These are phyloP conservation scores for Sander lucioperca DNA, from an alignment of 2,113 vertebrate species.

Conservation along the genomic window DNA sequence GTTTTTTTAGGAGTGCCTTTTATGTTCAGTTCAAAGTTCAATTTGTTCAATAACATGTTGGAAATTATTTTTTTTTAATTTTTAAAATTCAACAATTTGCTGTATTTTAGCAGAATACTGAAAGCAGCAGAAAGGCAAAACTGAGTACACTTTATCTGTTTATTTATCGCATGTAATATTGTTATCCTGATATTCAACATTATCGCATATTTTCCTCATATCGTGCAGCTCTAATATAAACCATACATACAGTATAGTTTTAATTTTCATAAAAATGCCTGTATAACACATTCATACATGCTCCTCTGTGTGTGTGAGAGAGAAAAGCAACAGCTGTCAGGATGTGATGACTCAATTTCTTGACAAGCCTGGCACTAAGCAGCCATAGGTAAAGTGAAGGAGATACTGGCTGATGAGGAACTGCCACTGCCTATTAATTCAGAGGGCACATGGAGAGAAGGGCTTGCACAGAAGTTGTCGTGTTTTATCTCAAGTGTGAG, in stretches of 20 bases:
- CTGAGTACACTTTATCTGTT: too few species aligned
- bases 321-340: conserved; percentile 72
- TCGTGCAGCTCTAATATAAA: too few species aligned
- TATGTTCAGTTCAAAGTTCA: too few species aligned
- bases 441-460: conserved; percentile 43
- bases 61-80: too few species aligned
- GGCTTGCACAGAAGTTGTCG: not conserved
- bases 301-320: conserved; percentile 25
- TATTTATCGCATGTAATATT: too few species aligned
- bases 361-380: conserved; percentile 78
- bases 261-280: conserved; percentile 18
- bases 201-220: too few species aligned
- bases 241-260: conserved; percentile 12
- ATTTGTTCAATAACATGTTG: too few species aligned
- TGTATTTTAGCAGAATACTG: too few species aligned
- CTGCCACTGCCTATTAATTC: conserved; percentile 78
- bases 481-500: not conserved
- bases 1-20: too few species aligned
- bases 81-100: too few species aligned
- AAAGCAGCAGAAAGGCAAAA: too few species aligned
- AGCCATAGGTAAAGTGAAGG: conserved; percentile 75
- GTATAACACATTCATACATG: conserved; percentile 42
- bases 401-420: conserved; percentile 76
- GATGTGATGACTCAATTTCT: conserved; percentile 80
- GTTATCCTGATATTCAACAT: too few species aligned